Evolutionary conservation across 2,888 invertebrate species (phyloP), one percentile per base, ranked within the genome.

Genomic region (Tenthredo notha): DNA sequence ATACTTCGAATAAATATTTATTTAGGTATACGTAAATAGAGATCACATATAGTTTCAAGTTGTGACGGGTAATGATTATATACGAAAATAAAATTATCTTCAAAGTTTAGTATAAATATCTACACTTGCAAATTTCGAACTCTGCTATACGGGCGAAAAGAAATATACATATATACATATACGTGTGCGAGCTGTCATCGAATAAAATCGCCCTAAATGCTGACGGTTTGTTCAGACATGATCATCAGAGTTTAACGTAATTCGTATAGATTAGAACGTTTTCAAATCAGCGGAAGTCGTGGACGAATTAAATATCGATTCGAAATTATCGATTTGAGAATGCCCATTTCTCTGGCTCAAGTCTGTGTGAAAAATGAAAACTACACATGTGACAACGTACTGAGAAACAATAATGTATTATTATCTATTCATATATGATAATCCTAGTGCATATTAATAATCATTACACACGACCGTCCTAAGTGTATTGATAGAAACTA

Each of bases 11-110:
- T 5, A 29, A 67, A 67, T 67, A 33, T 67, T 67, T 33, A 67
- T 67, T 33, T 25, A 33, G 25, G 29, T 29, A 33, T 67, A 58
- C 9, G 33, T 18, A 67, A 67, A 67, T 25, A 67, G 18, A 33
- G 67, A 67, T 67, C 47, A 47, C 47, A 67, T 67, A 33, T 67
- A 33, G 54, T 54, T 54, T 54, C 7, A 54, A 61, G 61, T 29
- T 33, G 25, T 33, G 33, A 67, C 54, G 54, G n/a, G n/a, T 54
- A 54, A 54, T 54, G 54, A 54, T 54, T 6, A n/a, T 54, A n/a
- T 54, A 54, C 7, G 54, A 54, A 54, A 54, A 54, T 54, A n/a
- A 54, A 54, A 54, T 54, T n/a, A n/a, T 18, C 7, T 54, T 7
- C 1, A 54, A 7, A 6, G 1, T 54, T 54, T 54, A 7, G 6